Conservation (phyloP, 2,888 invertebrate species). For the Xylota sylvarum region DNA sequence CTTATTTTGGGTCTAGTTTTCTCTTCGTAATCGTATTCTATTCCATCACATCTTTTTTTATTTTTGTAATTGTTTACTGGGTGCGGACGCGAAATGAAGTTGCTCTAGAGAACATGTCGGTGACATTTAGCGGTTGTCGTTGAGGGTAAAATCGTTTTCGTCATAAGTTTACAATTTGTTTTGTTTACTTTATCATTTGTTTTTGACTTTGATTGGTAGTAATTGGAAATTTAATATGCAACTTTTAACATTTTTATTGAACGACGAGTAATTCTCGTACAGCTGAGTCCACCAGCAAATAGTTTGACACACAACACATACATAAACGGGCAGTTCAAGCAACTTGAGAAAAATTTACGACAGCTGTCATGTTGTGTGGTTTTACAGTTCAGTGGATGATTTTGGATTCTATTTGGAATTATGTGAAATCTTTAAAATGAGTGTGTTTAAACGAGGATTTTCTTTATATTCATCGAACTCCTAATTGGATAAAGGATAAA, state of each 20-base stretch:
- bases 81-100: conserved; percentile 68
- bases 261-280: conserved; percentile 61
- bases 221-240: conserved; percentile 31
- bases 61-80: conserved; percentile 75
- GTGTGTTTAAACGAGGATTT: background rate
- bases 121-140: conserved; percentile 40
- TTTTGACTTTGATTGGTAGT: conserved; percentile 27
- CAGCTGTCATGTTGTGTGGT: conserved; percentile 48
- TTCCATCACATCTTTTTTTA: conserved; percentile 68
- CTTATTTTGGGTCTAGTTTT: conserved; percentile 40
- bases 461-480: too few relatives aligned
- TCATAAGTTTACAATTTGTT: conserved; percentile 25
- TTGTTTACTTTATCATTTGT: conserved; percentile 35
- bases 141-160: conserved; percentile 17
- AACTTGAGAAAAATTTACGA: conserved; percentile 30
- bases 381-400: conserved; percentile 40
- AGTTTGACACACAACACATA: conserved; percentile 74
- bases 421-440: background rate
- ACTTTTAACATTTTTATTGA: conserved; percentile 67
- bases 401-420: background rate
- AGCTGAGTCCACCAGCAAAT: conserved; percentile 73
- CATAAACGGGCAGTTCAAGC: conserved; percentile 38
- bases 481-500: too few relatives aligned
- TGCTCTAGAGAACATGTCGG: conserved; percentile 56
- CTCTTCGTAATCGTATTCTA: conserved; percentile 36